Percentiles rank a stretch among this genome's conserved stretches.
Conservation (phyloP, 2,797 vertebrate species). For the Limnodromus scolopaceus region DNA sequence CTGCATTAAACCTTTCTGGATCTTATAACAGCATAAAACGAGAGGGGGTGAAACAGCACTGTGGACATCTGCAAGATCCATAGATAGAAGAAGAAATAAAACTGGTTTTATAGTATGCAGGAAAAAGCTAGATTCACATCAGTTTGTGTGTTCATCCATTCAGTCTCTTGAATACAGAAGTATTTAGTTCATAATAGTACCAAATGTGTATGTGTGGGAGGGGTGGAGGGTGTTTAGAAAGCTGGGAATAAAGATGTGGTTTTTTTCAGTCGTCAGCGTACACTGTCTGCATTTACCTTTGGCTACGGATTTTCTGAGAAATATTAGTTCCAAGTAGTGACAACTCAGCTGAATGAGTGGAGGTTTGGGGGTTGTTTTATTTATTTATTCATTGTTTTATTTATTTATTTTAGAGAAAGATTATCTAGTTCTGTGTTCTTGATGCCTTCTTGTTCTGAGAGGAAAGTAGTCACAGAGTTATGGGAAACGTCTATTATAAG, state of each 20-base stretch:
- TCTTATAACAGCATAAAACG: neutral
- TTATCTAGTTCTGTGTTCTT: neutral
- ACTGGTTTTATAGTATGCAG: neutral
- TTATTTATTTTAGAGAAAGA: neutral
- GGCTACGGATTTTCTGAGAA: neutral
- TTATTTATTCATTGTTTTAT: neutral
- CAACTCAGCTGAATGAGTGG: neutral
- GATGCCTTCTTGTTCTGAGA: neutral
- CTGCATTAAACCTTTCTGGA: neutral
- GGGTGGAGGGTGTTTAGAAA: neutral
- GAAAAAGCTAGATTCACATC: neutral
- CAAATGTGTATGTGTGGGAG: neutral
- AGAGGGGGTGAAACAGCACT: neutral
- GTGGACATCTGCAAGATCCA: neutral
- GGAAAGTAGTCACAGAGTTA: neutral
- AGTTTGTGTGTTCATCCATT: neutral
- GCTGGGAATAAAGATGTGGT: accelerated
- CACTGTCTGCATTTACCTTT: neutral
- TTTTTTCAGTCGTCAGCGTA: neutral
- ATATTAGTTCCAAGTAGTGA: neutral
- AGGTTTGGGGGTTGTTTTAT: neutral
- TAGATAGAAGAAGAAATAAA: neutral
- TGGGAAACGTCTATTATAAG: neutral
- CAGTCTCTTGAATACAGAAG: neutral
- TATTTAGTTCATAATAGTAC: neutral